Base-by-base conservation (phyloP, 2,113 vertebrate species). In the Ploceus nigricollis region DNA sequence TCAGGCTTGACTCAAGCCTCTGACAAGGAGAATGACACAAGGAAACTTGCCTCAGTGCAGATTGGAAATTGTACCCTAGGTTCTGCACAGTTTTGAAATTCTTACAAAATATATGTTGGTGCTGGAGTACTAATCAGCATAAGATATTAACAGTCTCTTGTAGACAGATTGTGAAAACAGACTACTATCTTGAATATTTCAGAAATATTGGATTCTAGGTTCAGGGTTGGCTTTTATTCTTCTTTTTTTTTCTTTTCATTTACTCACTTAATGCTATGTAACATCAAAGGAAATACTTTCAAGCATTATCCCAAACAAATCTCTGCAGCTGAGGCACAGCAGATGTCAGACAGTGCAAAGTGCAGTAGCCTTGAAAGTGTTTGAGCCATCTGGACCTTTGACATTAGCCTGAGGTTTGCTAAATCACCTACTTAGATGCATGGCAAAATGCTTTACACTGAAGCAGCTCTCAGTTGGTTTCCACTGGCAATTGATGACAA, bases 281-380 rank as follows among this genome's bases (percentile, higher is more conserved):
- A 66, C 68, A 93, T 88, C 73, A 95, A 75, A 94, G 76, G 47
- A 76, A 96, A 92, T 87, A 63, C 48, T 92, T 94, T 35, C 70
- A 54, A 53, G n/a, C 54, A 76, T 89, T 96, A 96, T 88, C 63
- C 83, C 15, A 15, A 80, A 63, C 40, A 69, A 89, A 90, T 78
- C 79, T 84, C 72, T 82, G 75, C 42, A 72, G 76, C 54, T 89
- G 85, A 80, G 39, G 53, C 48, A 87, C 44, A 60, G 68, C 25
- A 70, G 70, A 88, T 0, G 0, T 82, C 73, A 84, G 69, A 39
- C 56, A 83, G 64, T 48, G 37, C 50, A 66, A 89, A 96, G 69
- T 40, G 65, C 84, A 77, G 44, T 39, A 89, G 72, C 56, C 47
- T 75, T 81, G 17, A 42, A 80, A 48, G 25, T 61, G 80, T 75